phyloP scores from a whole-genome alignment of 2,113 vertebrate species.

The Rana temporaria region DNA sequence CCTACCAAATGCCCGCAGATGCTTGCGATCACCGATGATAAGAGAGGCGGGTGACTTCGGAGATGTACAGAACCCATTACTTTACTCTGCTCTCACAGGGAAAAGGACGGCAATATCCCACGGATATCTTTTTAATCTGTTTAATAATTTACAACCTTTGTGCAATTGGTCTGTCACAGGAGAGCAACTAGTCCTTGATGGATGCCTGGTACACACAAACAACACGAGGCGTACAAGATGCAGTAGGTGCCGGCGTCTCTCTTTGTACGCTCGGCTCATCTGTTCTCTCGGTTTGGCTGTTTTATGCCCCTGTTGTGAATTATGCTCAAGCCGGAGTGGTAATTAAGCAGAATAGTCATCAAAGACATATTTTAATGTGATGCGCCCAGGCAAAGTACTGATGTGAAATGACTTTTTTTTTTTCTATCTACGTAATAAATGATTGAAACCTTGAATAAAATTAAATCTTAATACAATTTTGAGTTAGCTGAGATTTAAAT shows the following conservation, averaged over 20 bases:
- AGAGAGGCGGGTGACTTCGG: too few relatives aligned
- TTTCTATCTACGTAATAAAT: constrained; percentile 47
- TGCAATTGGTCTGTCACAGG: constrained; percentile 3
- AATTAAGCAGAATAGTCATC: constrained; percentile 56
- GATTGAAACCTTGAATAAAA: constrained; percentile 49
- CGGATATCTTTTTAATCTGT: constrained; percentile 11
- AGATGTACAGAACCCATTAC: too few relatives aligned
- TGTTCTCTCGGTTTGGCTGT: neutral
- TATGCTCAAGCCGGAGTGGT: constrained; percentile 31
- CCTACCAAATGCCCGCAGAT: too few relatives aligned
- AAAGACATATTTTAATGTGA: constrained; percentile 48
- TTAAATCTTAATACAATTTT: constrained; percentile 42
- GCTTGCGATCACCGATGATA: too few relatives aligned
- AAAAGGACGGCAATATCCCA: neutral
- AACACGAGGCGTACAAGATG: neutral
- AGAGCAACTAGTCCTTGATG: constrained; percentile 30
- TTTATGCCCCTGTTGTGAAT: constrained; percentile 32
- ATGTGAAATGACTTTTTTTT: constrained; percentile 30
- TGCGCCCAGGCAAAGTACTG: constrained; percentile 22
- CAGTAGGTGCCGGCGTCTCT: neutral
- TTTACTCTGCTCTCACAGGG: too few relatives aligned
- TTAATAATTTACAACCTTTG: neutral
- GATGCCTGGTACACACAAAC: constrained; percentile 10
- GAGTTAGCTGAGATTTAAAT: neutral
- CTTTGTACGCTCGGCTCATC: constrained; percentile 3